Evolutionary conservation across 2,113 vertebrate species (phyloP).

Genomic region (Todiramphus chloris): DNA sequence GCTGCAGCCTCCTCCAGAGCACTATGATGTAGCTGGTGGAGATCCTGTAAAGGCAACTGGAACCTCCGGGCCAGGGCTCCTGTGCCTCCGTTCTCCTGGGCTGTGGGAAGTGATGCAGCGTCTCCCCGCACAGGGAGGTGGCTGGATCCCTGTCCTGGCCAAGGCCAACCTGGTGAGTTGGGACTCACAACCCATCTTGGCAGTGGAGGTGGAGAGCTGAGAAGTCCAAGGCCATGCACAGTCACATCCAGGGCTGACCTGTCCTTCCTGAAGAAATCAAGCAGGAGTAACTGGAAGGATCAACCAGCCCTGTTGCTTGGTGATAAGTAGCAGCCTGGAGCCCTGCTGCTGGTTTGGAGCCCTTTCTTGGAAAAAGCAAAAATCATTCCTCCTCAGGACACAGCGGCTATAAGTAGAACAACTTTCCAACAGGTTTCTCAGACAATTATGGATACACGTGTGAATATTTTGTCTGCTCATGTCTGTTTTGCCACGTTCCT

Average conservation of each 20-base stretch:
- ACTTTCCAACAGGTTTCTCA: background rate
- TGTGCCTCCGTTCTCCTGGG: accelerated
- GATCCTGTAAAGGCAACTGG: background rate
- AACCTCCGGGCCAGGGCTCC: background rate
- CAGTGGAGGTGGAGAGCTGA: background rate
- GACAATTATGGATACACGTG: background rate
- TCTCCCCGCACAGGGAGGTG: no score
- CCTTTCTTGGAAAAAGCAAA: background rate
- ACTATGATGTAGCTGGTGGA: accelerated
- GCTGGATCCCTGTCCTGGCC: accelerated
- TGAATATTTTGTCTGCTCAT: background rate
- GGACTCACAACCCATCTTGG: accelerated
- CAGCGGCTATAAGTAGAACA: background rate
- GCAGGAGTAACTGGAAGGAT: background rate
- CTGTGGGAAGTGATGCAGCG: accelerated
- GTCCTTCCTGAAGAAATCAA: background rate
- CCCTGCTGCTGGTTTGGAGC: background rate
- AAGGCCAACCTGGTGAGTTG: accelerated
- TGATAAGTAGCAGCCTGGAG: background rate
- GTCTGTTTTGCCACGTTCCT: background rate
- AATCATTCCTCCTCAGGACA: background rate
- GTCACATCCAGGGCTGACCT: accelerated
- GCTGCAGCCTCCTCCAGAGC: accelerated
- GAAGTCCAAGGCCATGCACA: accelerated
- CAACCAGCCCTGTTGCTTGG: background rate